phyloP scores from a whole-genome alignment of 1,140 invertebrate species.

The Armadillidium nasatum region DNA sequence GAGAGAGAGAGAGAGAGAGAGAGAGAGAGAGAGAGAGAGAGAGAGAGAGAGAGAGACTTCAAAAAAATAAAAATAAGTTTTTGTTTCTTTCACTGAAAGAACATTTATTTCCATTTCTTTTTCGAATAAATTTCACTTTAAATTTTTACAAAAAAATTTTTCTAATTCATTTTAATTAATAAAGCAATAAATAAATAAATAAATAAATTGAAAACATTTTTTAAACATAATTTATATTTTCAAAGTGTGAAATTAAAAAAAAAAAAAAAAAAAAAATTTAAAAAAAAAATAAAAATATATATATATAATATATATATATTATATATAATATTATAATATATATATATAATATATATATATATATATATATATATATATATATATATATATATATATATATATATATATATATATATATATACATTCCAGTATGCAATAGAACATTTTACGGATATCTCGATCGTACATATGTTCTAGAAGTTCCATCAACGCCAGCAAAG shows the following conservation, averaged over 20 bases:
- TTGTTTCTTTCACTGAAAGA: too few species aligned
- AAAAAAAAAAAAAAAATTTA: too few species aligned
- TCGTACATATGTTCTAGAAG: slow-evolving; percentile 17
- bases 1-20: slow-evolving; percentile 1
- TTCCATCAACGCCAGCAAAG: slow-evolving; percentile 17
- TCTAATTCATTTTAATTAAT: too few species aligned
- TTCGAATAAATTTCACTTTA: too few species aligned
- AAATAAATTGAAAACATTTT: too few species aligned
- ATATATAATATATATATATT: neutral
- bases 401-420: slow-evolving; percentile 16
- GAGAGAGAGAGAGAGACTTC: neutral
- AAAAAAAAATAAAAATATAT: slow-evolving; percentile 2
- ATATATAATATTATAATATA: too few species aligned
- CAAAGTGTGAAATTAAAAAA: too few species aligned
- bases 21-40: neutral
- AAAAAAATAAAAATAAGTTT: too few species aligned
- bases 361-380: neutral
- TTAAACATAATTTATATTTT: too few species aligned
- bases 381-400: slow-evolving; percentile 19
- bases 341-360: neutral
- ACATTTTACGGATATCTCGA: slow-evolving; percentile 21
- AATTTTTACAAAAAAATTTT: too few species aligned
- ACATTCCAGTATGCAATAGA: slow-evolving; percentile 22
- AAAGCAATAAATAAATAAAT: too few species aligned
- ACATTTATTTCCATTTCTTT: too few species aligned